Percentiles rank a stretch among this genome's conserved stretches.
phyloP scores from a whole-genome alignment of 2,113 vertebrate genomes.

The Burhinus bistriatus region DNA sequence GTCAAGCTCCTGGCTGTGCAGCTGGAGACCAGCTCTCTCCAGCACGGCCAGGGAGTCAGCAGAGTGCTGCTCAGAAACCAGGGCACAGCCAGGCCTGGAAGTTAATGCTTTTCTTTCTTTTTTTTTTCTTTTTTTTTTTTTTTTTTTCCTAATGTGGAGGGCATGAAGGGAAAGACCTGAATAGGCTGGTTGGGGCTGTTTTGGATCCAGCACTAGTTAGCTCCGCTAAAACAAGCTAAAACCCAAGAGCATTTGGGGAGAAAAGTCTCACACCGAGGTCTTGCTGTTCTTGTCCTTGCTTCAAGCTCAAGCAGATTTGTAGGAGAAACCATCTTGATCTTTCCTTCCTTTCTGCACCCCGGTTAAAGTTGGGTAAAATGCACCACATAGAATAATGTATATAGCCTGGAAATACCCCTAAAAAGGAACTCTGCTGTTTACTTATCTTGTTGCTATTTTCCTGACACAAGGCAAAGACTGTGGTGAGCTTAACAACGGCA shows the following conservation, averaged over 20 bases:
- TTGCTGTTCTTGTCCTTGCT: background rate
- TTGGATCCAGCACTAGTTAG: background rate
- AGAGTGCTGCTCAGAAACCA: background rate
- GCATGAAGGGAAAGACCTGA: background rate
- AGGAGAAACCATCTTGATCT: background rate
- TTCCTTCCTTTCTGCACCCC: background rate
- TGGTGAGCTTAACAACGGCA: background rate
- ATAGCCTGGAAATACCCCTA: background rate
- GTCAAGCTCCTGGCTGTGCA: background rate
- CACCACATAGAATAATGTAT: background rate
- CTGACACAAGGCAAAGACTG: background rate
- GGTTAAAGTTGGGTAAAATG: background rate
- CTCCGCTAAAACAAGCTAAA: background rate
- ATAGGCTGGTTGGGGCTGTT: background rate
- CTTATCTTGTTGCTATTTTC: background rate
- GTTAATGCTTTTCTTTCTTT: background rate
- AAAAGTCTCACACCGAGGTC: background rate
- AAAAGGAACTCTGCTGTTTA: background rate
- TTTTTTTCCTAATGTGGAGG: background rate
- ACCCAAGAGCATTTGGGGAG: rapidly evolving
- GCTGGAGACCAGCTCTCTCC: background rate
- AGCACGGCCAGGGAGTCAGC: rapidly evolving
- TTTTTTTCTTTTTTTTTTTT: too few species aligned
- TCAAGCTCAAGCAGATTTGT: background rate
- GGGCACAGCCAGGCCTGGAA: background rate